Conservation (phyloP, 2,888 invertebrate genomes). For the Luffia ferchaultella region DNA sequence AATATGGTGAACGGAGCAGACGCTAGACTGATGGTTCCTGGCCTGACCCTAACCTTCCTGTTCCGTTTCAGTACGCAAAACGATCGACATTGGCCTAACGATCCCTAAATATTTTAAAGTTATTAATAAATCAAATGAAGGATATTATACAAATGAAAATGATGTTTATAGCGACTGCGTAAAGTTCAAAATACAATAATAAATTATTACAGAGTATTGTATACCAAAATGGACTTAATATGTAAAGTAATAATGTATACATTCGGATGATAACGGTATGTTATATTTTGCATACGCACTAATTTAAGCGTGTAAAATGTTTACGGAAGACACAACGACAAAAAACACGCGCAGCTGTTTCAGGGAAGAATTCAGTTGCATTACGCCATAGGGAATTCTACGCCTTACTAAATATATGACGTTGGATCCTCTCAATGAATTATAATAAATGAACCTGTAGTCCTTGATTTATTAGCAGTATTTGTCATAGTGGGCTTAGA, state of each 20-base stretch:
- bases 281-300: neutral
- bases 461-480: no score
- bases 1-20: slow-evolving; percentile 1
- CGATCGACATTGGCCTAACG: neutral
- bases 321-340: neutral
- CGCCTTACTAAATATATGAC: no score
- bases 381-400: no score
- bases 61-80: slow-evolving; percentile 20
- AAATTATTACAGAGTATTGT: neutral
- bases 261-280: neutral
- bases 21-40: slow-evolving; percentile 27
- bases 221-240: neutral
- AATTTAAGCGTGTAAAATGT: neutral
- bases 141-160: neutral
- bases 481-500: no score
- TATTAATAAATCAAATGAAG: neutral
- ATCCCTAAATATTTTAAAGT: neutral
- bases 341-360: neutral
- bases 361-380: neutral
- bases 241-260: neutral
- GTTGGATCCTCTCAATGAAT: no score
- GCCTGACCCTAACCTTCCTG: slow-evolving; percentile 34
- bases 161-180: neutral
- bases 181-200: neutral
- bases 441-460: no score